phyloP scores from a whole-genome alignment of 2,797 vertebrate species.

The Anisognathus igniventris region DNA sequence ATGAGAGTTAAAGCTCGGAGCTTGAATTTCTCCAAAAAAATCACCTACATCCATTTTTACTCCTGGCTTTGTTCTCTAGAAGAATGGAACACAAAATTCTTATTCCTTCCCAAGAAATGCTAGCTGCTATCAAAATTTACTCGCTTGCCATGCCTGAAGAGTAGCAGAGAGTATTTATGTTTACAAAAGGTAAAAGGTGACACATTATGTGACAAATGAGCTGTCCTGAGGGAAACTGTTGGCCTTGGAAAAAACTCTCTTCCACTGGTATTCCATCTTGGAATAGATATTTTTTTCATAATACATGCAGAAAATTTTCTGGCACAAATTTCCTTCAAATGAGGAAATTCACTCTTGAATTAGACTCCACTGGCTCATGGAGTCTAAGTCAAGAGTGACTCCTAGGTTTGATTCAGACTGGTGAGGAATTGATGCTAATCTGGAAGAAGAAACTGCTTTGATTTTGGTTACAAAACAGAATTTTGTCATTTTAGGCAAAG shows the following conservation, averaged over 20 bases:
- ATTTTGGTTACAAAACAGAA: background rate
- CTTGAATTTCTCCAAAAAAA: background rate
- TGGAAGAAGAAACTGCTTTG: background rate
- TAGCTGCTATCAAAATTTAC: background rate
- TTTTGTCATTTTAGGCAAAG: background rate
- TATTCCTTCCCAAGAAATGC: background rate
- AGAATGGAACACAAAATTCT: background rate
- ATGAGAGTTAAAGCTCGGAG: background rate
- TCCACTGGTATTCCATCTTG: background rate
- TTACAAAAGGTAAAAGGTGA: background rate
- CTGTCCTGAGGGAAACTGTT: background rate
- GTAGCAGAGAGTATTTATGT: background rate
- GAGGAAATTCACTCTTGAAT: too few species aligned
- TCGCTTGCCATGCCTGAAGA: background rate
- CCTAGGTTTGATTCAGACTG: background rate
- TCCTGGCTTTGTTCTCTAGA: background rate
- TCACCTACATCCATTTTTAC: background rate
- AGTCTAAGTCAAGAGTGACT: background rate
- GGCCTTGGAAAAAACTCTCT: background rate
- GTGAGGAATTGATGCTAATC: background rate
- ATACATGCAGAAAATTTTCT: background rate
- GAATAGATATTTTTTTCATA: background rate
- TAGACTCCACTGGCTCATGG: background rate
- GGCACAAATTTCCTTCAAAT: background rate
- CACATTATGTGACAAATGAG: background rate